A percentile compares a stretch with the other conserved stretches of the same genome.
These are phyloP conservation scores for Sciurus vulgaris DNA, from an alignment of 2,797 vertebrate species.

Conservation along the genomic window DNA sequence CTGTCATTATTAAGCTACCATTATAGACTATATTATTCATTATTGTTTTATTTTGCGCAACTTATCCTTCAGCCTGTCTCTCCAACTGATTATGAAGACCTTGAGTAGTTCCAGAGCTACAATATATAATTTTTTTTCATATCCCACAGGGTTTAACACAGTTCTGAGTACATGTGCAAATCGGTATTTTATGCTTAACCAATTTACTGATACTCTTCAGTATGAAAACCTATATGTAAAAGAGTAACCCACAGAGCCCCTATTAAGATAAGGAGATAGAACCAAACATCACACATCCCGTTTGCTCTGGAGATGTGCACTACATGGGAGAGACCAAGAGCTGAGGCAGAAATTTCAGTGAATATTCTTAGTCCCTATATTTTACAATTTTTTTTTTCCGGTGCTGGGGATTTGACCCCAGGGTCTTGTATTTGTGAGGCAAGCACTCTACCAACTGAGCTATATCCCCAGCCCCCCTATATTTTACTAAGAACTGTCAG, in stretches of 20 bases:
- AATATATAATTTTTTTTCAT: not conserved
- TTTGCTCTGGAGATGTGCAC: not conserved
- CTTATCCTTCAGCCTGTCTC: not conserved
- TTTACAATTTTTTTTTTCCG: not conserved
- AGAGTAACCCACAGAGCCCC: not conserved
- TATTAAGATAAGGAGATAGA: slow-evolving; percentile 21
- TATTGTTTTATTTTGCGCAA: not conserved
- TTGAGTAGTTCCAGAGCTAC: not conserved
- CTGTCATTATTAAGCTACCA: not conserved
- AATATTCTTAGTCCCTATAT: not conserved
- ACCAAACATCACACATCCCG: not conserved
- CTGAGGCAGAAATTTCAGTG: not conserved
- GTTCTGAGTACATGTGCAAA: not conserved
- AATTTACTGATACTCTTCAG: not conserved
- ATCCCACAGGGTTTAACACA: not conserved
- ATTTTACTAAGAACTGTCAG: not conserved
- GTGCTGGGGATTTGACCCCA: too few species aligned
- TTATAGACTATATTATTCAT: not conserved
- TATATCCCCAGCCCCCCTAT: not conserved
- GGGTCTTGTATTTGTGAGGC: too few species aligned
- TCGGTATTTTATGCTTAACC: not conserved
- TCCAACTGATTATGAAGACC: not conserved
- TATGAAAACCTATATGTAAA: slow-evolving; percentile 28
- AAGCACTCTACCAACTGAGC: too few species aligned
- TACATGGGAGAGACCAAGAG: not conserved